phyloP scores from a whole-genome alignment of 2,113 vertebrate species.

The Brachypteracias leptosomus region DNA sequence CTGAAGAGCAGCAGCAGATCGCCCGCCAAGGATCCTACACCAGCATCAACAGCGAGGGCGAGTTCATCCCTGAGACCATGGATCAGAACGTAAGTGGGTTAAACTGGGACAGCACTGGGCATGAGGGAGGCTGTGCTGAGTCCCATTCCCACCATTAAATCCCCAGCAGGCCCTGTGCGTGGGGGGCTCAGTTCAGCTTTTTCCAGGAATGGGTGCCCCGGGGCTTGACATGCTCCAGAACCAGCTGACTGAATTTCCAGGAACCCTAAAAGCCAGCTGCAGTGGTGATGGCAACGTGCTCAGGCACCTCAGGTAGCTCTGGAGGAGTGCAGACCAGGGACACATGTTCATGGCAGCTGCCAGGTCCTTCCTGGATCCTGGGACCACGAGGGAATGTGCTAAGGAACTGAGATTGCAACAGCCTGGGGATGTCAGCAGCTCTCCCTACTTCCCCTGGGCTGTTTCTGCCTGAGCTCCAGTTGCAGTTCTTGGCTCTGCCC shows the following conservation, averaged over 20 bases:
- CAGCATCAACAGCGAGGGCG: constrained; percentile 92
- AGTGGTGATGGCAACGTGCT: neutral
- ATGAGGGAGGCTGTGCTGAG: accelerated
- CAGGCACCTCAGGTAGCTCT: neutral
- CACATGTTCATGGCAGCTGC: neutral
- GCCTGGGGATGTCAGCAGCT: neutral
- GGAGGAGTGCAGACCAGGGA: neutral
- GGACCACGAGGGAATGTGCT: neutral
- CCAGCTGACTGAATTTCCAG: neutral
- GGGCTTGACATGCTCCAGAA: neutral
- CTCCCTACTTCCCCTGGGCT: neutral
- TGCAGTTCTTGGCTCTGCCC: neutral
- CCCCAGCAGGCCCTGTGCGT: accelerated
- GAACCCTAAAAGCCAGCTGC: neutral
- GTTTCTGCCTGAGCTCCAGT: neutral
- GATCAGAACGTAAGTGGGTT: constrained; percentile 80
- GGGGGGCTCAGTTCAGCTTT: neutral
- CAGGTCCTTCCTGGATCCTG: neutral
- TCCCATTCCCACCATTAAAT: accelerated
- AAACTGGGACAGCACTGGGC: accelerated
- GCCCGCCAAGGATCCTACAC: constrained; percentile 91
- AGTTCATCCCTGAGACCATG: constrained; percentile 88
- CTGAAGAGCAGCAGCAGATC: constrained; percentile 91
- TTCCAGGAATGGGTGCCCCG: neutral
- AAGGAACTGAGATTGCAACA: neutral